A percentile compares a stretch with the other conserved stretches of the same genome.
These are phyloP conservation scores for Campylomormyrus tamandua DNA, from an alignment of 2,113 vertebrate species.

Conservation along the genomic window DNA sequence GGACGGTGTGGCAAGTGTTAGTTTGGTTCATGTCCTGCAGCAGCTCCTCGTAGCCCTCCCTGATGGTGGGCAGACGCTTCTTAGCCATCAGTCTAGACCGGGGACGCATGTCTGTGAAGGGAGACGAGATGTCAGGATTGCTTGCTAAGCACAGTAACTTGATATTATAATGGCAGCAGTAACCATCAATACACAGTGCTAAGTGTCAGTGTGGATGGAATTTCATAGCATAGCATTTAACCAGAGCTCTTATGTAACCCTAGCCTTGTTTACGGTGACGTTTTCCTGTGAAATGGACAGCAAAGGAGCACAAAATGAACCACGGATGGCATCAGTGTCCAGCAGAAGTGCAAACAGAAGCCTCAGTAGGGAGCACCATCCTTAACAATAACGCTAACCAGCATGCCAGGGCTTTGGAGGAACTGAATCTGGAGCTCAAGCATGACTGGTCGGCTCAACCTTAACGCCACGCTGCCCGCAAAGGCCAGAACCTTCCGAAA, in stretches of 20 bases:
- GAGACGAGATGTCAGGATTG: not conserved
- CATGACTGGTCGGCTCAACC: not conserved
- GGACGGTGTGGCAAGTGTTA: constrained; percentile 31
- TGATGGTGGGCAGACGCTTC: constrained; percentile 69
- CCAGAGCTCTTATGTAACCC: not conserved
- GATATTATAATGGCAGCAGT: not conserved
- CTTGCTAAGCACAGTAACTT: not conserved
- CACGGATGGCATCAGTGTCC: not conserved
- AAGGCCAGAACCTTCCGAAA: not conserved
- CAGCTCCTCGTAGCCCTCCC: constrained; percentile 60
- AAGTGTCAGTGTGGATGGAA: not conserved
- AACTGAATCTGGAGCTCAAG: not conserved
- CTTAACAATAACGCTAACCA: not conserved
- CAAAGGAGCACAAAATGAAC: not conserved
- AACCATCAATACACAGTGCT: not conserved
- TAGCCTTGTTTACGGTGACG: not conserved
- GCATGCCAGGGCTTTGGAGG: not conserved
- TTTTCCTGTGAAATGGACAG: not conserved
- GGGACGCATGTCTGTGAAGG: constrained; percentile 65
- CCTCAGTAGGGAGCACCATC: not conserved
- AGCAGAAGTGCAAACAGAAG: not conserved
- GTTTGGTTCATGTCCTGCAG: constrained; percentile 51
- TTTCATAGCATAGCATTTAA: not conserved
- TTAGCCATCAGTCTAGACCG: constrained; percentile 57
- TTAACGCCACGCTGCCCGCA: not conserved